These are phyloP conservation scores for Prionchulus punctatus DNA, from an alignment of 2,888 invertebrate species.

Conservation along the genomic window DNA sequence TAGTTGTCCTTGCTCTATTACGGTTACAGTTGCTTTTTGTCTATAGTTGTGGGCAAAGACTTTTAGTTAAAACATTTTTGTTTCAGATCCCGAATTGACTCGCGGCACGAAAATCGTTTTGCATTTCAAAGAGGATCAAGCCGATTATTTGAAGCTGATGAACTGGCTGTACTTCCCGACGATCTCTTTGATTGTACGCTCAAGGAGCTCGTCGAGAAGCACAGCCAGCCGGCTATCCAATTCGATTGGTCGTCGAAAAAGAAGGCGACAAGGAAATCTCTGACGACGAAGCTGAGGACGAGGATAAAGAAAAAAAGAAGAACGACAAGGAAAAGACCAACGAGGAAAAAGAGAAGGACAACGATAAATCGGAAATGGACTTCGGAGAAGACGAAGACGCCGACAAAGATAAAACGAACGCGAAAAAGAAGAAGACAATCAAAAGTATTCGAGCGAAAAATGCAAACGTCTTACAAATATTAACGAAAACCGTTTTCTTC, in stretches of 20 bases:
- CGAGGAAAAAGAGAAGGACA: constrained; percentile 49
- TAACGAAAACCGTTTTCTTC: too few species aligned
- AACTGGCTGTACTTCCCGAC: too few species aligned
- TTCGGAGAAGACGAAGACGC: constrained; percentile 47
- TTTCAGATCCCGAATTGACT: constrained; percentile 29
- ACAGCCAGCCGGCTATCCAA: constrained; percentile 96
- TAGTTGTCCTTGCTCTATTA: too few species aligned
- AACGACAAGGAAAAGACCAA: too few species aligned
- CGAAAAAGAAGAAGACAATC: constrained; percentile 92
- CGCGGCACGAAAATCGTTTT: constrained; percentile 88
- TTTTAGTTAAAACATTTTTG: too few species aligned
- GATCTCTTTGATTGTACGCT: constrained; percentile 82
- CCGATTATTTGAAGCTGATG: constrained; percentile 82
- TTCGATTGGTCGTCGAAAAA: constrained; percentile 81
- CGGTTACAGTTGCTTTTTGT: too few species aligned
- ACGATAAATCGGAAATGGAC: constrained; percentile 50
- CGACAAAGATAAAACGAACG: constrained; percentile 41
- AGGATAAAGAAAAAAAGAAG: too few species aligned
- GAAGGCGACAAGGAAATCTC: constrained; percentile 90
- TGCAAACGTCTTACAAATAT: too few species aligned
- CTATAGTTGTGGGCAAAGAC: too few species aligned
- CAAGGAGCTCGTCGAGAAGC: constrained; percentile 95
- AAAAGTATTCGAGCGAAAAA: too few species aligned
- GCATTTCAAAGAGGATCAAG: constrained; percentile 84
- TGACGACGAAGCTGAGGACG: constrained; percentile 68